Conservation (phyloP, 1,140 invertebrate species). For the Chironomus striatipennis region DNA sequence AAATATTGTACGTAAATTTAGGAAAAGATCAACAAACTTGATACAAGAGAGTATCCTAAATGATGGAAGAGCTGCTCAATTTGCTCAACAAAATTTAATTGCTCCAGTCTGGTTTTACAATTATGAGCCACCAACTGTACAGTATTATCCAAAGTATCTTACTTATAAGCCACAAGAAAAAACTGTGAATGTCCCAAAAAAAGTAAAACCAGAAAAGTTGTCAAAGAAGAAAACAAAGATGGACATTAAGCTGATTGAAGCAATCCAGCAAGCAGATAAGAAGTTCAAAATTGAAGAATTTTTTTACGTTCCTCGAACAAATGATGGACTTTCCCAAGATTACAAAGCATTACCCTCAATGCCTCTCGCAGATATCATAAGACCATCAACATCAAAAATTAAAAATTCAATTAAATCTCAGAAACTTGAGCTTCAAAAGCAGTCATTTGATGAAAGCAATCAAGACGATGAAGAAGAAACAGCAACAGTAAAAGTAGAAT, state of each 20-base stretch:
- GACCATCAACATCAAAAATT: not conserved
- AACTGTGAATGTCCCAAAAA: not conserved
- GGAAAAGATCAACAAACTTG: too few relatives aligned
- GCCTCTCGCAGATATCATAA: not conserved
- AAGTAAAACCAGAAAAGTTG: not conserved
- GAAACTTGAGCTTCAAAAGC: not conserved
- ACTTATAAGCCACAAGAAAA: not conserved
- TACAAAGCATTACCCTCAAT: not conserved
- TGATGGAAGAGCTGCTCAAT: not conserved
- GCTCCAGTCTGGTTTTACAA: not conserved
- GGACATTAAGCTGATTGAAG: slow-evolving; percentile 31
- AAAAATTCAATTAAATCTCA: slow-evolving; percentile 16
- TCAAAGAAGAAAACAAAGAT: not conserved
- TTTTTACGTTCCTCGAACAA: slow-evolving; percentile 32
- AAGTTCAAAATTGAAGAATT: slow-evolving; percentile 37
- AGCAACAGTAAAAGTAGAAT: slow-evolving; percentile 34
- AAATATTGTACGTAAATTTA: too few relatives aligned
- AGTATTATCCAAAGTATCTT: not conserved
- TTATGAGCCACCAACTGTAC: not conserved
- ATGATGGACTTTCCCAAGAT: not conserved
- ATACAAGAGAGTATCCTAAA: too few relatives aligned
- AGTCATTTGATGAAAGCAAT: not conserved
- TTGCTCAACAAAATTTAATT: not conserved
- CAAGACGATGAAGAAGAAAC: not conserved
- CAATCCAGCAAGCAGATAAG: slow-evolving; percentile 34